Evolutionary conservation across 2,888 invertebrate genomes (phyloP), one percentile per base, ranked within the genome.

Genomic region (Nasonia oneida): DNA sequence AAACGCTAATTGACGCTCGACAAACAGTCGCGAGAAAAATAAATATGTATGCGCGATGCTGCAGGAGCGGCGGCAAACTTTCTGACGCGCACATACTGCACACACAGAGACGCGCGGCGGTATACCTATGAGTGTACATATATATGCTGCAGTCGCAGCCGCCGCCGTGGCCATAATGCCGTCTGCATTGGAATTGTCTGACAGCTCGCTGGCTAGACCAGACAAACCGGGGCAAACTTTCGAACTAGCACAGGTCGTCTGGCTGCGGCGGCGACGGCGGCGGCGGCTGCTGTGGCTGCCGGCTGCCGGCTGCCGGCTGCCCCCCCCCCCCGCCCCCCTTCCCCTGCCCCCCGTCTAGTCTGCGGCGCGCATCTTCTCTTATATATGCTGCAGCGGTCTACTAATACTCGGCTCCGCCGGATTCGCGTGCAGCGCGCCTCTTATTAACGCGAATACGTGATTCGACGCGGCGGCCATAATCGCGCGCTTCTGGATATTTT

Each of bases 231-330:
- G 92, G 91, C 92, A 92, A 93, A 93, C 92, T 92, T 91, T 92
- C 90, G 88, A 93, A 93, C 92, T 93, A 89, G 93, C 91, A 92
- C 93, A 92, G 90, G 89, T 91, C 90, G 93, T 93, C 93, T 93
- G 91, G 91, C 76, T 67, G 89, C 89, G 39, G 71, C 76, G 0
- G 10, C 71, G 23, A 23, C 23, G 23, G 23, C 23, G 23, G 23
- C 23, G 23, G 23, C 23, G 37, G 70, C 70, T 70, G 37, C 70
- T 67, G 33, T 37, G 14, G 29, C 47, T 10, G 23, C 76, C 29
- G 37, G 37, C 42, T n/a, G 5, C 37, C 70, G 23, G 23, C 23
- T 23, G 70, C 70, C 23, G 23, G 23, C 23, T 23, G 23, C 23
- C 23, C 23, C 23, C 23, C 23, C 23, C 23, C 23, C 23, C 23